Evolutionary conservation across 2,888 invertebrate species (phyloP).

Genomic region (Phasia obesa): DNA sequence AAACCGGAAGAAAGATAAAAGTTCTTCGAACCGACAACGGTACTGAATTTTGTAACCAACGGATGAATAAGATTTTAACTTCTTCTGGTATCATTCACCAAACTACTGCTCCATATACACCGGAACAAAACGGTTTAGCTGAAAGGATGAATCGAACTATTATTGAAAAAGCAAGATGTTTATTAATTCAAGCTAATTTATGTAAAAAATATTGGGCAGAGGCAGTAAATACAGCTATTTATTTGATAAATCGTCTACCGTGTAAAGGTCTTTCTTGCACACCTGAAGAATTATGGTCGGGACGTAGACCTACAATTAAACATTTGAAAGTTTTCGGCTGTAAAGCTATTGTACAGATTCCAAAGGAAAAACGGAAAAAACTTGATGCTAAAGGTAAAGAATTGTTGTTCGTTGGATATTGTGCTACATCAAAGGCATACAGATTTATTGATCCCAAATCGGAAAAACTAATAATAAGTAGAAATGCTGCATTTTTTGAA

Average conservation of each 20-base stretch:
- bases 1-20: constrained; percentile 38
- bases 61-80: background rate
- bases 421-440: background rate
- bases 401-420: background rate
- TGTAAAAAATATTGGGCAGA: too few relatives aligned
- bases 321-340: constrained; percentile 55
- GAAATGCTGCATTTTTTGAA: constrained; percentile 5
- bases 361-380: constrained; percentile 12
- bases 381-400: constrained; percentile 12
- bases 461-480: background rate
- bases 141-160: constrained; percentile 46
- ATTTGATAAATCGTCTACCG: constrained; percentile 7
- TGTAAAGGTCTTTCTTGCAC: constrained; percentile 10
- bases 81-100: constrained; percentile 13
- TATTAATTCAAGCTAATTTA: constrained; percentile 19
- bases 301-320: constrained; percentile 42
- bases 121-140: constrained; percentile 43
- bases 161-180: constrained; percentile 7
- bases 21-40: constrained; percentile 26
- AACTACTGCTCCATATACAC: background rate
- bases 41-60: constrained; percentile 1
- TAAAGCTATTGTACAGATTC: constrained; percentile 43
- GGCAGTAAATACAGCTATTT: constrained; percentile 20
- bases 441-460: constrained; percentile 5
- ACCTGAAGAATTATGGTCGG: constrained; percentile 48